Percentiles rank a stretch among this genome's conserved stretches.
phyloP scores from a whole-genome alignment of 2,797 vertebrate species.

The Gorsachius magnificus region DNA sequence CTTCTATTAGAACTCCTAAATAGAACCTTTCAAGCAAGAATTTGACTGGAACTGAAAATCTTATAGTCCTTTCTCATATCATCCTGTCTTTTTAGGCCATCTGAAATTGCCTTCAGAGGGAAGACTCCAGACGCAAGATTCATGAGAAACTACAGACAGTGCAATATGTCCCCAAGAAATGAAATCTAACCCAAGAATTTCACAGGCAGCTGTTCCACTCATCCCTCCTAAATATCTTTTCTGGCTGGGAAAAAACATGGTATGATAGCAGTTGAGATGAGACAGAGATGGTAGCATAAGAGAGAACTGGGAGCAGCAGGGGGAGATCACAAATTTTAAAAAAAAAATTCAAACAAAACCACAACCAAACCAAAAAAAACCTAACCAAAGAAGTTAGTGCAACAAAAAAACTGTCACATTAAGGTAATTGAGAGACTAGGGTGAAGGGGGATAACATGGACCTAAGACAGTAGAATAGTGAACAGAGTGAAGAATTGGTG shows the following conservation, averaged over 20 bases:
- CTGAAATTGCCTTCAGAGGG: not conserved
- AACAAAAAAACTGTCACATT: not conserved
- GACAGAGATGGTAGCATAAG: not conserved
- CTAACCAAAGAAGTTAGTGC: not conserved
- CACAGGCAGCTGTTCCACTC: not conserved
- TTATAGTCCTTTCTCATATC: not conserved
- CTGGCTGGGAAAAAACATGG: not conserved
- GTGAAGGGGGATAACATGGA: not conserved
- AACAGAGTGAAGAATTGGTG: not conserved
- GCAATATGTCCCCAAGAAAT: not conserved
- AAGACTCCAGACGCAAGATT: not conserved
- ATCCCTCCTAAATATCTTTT: not conserved
- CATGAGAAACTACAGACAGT: not conserved
- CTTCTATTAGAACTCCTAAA: not conserved
- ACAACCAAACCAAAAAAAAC: not conserved
- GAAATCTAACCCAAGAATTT: not conserved
- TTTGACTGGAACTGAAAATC: not conserved
- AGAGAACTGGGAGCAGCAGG: not conserved
- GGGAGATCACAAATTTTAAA: not conserved
- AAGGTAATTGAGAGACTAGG: not conserved
- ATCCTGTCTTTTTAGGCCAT: not conserved
- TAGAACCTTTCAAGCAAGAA: not conserved
- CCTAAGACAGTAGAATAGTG: not conserved
- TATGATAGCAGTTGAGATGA: not conserved
- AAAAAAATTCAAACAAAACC: not conserved